Evolutionary conservation across 2,797 vertebrate genomes (phyloP).

Genomic region (Ctenopoma multispine): DNA sequence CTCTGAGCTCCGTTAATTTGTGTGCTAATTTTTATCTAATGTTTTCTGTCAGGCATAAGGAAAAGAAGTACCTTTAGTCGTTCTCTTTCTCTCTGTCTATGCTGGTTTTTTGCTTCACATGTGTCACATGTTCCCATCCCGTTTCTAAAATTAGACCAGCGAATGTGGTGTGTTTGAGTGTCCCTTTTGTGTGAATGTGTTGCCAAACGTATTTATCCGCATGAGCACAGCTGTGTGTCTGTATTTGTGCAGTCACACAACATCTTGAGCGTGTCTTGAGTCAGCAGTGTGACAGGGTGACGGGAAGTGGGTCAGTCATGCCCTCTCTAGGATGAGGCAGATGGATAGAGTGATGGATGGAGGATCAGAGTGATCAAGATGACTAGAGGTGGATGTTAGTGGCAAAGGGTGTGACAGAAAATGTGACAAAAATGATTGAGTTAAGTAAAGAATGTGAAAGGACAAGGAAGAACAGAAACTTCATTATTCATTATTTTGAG

Average conservation of each 20-base stretch:
- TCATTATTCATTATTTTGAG: no score
- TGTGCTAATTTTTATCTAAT: slow-evolving; percentile 6
- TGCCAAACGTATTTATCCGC: slow-evolving; percentile 49
- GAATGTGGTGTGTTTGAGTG: slow-evolving; percentile 55
- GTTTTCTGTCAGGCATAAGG: neutral
- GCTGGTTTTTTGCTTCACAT: neutral
- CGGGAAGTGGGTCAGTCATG: slow-evolving; percentile 71
- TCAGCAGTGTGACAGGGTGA: slow-evolving; percentile 63
- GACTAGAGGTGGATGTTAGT: slow-evolving; percentile 11
- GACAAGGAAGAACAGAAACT: slow-evolving; percentile 14
- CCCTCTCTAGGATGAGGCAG: slow-evolving; percentile 48
- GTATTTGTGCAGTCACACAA: slow-evolving; percentile 44
- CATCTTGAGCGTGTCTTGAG: slow-evolving; percentile 68
- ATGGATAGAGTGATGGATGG: slow-evolving; percentile 33
- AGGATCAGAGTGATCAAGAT: slow-evolving; percentile 28
- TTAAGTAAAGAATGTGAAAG: neutral
- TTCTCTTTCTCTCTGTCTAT: neutral
- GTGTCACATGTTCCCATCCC: slow-evolving; percentile 14
- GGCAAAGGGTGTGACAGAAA: slow-evolving; percentile 25
- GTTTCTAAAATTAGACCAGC: slow-evolving; percentile 66
- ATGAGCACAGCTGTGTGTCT: slow-evolving; percentile 31
- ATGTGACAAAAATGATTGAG: no score
- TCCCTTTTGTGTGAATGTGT: slow-evolving; percentile 52
- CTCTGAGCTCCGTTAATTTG: no score
- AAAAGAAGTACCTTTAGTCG: neutral